These are phyloP conservation scores for Chrysina gloriosa DNA, from an alignment of 2,888 invertebrate species.

Conservation along the genomic window DNA sequence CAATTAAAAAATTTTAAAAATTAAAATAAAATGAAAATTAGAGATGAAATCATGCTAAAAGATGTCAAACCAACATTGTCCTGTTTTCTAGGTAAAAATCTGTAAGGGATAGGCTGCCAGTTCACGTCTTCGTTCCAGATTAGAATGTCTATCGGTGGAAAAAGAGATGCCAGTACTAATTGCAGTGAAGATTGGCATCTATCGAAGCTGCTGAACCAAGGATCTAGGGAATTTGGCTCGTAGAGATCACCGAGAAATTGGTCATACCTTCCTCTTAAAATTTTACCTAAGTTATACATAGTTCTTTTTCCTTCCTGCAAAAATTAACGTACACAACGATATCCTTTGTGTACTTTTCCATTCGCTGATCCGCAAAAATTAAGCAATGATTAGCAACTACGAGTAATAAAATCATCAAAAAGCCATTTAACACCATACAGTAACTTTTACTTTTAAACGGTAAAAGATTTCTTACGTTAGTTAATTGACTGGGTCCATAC, in stretches of 20 bases:
- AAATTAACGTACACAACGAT: too few species aligned
- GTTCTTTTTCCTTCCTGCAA: conserved; percentile 81
- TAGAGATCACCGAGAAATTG: conserved; percentile 74
- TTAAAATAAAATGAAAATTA: too few species aligned
- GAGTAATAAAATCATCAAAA: conserved; percentile 40
- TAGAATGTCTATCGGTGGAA: conserved; percentile 73
- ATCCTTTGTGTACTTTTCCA: too few species aligned
- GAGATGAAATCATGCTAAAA: too few species aligned
- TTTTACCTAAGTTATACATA: conserved; percentile 79
- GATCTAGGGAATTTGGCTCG: conserved; percentile 68
- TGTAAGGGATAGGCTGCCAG: conserved; percentile 92
- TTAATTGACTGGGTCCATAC: conserved; percentile 79
- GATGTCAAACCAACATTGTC: background rate
- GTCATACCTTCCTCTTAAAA: conserved; percentile 77
- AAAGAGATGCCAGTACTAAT: conserved; percentile 82
- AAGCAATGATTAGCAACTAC: too few species aligned
- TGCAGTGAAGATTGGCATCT: conserved; percentile 55
- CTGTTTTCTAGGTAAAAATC: conserved; percentile 72
- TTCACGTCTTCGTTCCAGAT: conserved; percentile 73
- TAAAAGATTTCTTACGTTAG: conserved; percentile 68
- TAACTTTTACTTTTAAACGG: too few species aligned
- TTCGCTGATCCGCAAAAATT: too few species aligned
- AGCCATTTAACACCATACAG: too few species aligned
- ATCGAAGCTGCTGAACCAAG: conserved; percentile 45
- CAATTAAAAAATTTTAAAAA: too few species aligned